Conservation (phyloP, 1,140 invertebrate genomes). For the Cylas formicarius region DNA sequence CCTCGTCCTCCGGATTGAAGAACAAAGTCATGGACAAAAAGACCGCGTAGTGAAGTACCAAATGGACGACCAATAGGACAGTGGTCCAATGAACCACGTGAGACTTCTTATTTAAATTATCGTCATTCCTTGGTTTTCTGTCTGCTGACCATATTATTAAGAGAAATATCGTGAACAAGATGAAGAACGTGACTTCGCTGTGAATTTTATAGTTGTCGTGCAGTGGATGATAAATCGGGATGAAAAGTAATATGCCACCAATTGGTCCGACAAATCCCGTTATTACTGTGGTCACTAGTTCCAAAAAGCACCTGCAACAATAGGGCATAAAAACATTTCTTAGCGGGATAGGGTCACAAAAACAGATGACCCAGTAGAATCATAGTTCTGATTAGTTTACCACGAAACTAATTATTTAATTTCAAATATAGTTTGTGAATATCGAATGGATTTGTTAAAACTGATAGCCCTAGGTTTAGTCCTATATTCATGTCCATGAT, state of each 20-base stretch:
- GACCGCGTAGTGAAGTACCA: constrained; percentile 46
- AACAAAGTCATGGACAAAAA: constrained; percentile 50
- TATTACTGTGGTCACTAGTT: constrained; percentile 51
- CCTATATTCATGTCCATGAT: too few species aligned
- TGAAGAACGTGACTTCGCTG: constrained; percentile 62
- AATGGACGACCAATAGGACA: constrained; percentile 44
- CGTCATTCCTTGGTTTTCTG: constrained; percentile 32
- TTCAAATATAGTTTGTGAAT: too few species aligned
- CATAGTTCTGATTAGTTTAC: too few species aligned
- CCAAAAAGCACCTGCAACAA: constrained; percentile 34
- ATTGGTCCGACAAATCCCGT: constrained; percentile 60
- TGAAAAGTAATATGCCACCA: constrained; percentile 61
- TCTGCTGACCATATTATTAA: constrained; percentile 52
- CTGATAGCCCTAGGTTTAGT: too few species aligned
- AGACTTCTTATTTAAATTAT: constrained; percentile 13
- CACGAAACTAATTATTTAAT: too few species aligned
- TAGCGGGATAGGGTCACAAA: too few species aligned
- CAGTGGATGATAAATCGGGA: constrained; percentile 66
- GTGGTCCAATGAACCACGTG: constrained; percentile 41
- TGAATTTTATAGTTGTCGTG: constrained; percentile 62
- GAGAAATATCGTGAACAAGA: constrained; percentile 54
- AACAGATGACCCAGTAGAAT: too few species aligned
- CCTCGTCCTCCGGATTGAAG: constrained; percentile 59
- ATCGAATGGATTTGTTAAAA: too few species aligned
- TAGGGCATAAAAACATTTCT: too few species aligned